Conservation (phyloP, 2,113 vertebrate species). For the Pipra filicauda region DNA sequence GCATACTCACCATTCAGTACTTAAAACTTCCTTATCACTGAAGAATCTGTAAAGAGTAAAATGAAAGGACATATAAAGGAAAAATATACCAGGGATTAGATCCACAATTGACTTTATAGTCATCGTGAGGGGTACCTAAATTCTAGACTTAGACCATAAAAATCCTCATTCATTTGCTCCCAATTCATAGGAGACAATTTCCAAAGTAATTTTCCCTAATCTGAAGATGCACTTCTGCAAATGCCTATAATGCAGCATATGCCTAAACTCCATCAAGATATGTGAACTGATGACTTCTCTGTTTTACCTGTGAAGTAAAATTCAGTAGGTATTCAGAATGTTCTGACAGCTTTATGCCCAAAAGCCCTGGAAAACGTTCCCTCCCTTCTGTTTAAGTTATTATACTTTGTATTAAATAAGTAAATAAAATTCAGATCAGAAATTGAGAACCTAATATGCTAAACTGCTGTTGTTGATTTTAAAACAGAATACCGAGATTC, state of each 20-base stretch:
- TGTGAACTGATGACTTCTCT: background rate
- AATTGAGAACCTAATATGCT: background rate
- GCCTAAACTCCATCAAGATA: background rate
- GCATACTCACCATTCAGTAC: background rate
- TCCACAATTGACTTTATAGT: background rate
- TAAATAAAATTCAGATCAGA: background rate
- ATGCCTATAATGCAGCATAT: too few species aligned
- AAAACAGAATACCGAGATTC: background rate
- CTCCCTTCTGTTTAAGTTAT: background rate
- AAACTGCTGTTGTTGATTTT: background rate
- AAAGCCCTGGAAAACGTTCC: background rate
- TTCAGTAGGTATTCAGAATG: background rate
- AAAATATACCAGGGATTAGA: background rate
- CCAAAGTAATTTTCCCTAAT: background rate
- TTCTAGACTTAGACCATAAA: background rate
- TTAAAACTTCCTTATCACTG: background rate
- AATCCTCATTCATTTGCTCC: background rate
- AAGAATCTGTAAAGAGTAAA: background rate
- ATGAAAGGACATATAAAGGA: background rate
- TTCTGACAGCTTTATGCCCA: background rate
- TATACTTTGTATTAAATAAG: background rate
- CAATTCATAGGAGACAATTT: background rate
- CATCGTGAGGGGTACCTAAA: fast-evolving
- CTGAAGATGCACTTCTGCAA: background rate
- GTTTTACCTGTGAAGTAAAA: background rate